Percentiles rank a stretch among this genome's conserved stretches.
These are phyloP conservation scores for Muntiacus reevesi DNA, from an alignment of 2,113 vertebrate species.

Conservation along the genomic window DNA sequence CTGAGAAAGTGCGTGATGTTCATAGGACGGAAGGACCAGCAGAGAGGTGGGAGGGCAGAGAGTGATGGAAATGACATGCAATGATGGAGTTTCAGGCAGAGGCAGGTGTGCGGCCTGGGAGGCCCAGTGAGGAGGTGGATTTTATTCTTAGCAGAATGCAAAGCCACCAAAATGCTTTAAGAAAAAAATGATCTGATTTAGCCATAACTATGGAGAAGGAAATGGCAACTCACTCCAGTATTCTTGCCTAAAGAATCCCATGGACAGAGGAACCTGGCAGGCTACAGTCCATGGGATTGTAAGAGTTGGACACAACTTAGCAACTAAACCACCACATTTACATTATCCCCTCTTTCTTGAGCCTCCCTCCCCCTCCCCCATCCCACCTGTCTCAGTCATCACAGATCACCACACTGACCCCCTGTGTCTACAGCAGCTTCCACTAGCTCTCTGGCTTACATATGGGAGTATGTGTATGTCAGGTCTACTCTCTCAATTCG, in stretches of 20 bases:
- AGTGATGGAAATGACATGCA: rapidly evolving
- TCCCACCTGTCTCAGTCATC: background rate
- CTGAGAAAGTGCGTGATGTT: rapidly evolving
- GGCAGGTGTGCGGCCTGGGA: rapidly evolving
- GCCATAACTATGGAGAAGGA: background rate
- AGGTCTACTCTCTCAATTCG: background rate
- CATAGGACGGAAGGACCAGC: rapidly evolving
- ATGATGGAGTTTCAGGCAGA: rapidly evolving
- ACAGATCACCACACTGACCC: background rate
- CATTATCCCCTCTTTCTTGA: background rate
- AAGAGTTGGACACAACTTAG: background rate
- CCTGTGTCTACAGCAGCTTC: background rate
- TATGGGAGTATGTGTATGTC: background rate
- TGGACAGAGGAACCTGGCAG: background rate
- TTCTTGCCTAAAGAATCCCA: background rate
- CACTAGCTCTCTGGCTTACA: background rate
- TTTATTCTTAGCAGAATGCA: background rate
- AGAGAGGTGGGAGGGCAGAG: rapidly evolving
- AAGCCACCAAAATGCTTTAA: background rate
- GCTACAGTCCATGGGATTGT: background rate
- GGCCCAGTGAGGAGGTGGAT: background rate
- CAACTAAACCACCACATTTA: background rate
- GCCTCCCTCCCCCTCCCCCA: background rate
- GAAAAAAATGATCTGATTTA: background rate
- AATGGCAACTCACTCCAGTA: background rate